A percentile compares a stretch with the other conserved stretches of the same genome.
phyloP scores from a whole-genome alignment of 2,113 vertebrate genomes.

The Cavia porcellus region DNA sequence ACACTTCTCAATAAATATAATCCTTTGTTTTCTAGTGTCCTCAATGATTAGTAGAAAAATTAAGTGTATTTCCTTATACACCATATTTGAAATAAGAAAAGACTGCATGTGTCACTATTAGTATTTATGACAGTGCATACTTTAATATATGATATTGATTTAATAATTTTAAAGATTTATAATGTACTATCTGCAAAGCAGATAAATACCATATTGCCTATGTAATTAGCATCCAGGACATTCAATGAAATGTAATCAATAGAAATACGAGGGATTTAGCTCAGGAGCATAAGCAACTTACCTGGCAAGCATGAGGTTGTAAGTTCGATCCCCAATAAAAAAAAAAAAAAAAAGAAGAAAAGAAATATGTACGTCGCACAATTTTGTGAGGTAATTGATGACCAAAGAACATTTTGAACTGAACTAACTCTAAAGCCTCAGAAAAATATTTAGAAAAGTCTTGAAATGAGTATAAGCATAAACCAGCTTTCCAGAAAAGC shows the following conservation, averaged over 20 bases:
- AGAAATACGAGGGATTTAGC: neutral
- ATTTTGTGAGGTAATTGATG: neutral
- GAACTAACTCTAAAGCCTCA: slow-evolving; percentile 28
- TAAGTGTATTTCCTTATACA: neutral
- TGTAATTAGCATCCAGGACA: neutral
- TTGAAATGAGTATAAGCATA: neutral
- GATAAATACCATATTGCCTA: neutral
- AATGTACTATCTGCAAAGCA: neutral
- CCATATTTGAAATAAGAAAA: neutral
- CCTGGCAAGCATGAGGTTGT: too few species aligned
- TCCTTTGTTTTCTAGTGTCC: neutral
- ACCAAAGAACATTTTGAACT: slow-evolving; percentile 8
- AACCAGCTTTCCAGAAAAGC: slow-evolving; percentile 41
- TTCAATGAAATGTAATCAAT: neutral
- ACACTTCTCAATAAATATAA: neutral
- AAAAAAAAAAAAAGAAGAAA: too few species aligned
- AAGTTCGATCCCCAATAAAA: too few species aligned
- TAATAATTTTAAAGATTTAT: slow-evolving; percentile 43
- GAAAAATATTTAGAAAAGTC: neutral
- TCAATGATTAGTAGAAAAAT: slow-evolving; percentile 37
- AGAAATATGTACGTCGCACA: neutral
- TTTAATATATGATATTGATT: neutral
- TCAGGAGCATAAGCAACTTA: too few species aligned
- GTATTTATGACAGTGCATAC: neutral
- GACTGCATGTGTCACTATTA: neutral